Percentiles rank a stretch among this genome's conserved stretches.
Conservation (phyloP, 2,797 vertebrate genomes). For the Smutsia temminckii region DNA sequence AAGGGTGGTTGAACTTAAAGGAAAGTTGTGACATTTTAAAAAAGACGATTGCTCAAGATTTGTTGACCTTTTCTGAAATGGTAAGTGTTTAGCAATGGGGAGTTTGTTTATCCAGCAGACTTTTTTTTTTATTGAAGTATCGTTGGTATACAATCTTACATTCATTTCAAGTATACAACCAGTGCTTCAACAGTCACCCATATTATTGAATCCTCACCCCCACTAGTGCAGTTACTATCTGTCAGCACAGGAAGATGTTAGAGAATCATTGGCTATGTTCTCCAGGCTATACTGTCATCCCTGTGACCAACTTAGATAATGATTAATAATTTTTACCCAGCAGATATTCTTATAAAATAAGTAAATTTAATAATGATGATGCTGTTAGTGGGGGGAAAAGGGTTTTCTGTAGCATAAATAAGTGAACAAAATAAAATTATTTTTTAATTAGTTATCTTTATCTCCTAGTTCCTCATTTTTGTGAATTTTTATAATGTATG, state of each 20-base stretch:
- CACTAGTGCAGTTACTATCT: too few species aligned
- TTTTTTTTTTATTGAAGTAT: too few species aligned
- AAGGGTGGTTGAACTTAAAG: background rate
- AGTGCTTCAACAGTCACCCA: too few species aligned
- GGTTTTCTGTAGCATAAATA: constrained; percentile 16
- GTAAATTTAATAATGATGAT: background rate
- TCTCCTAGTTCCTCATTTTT: background rate
- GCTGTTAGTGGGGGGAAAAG: background rate
- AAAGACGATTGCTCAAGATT: background rate
- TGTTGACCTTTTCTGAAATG: background rate
- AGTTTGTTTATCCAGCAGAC: too few species aligned
- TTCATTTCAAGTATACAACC: too few species aligned
- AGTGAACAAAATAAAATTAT: constrained; percentile 25
- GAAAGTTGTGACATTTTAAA: background rate
- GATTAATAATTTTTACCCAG: background rate
- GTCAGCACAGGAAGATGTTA: too few species aligned
- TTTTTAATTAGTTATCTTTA: constrained; percentile 16
- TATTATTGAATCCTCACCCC: too few species aligned
- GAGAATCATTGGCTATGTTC: too few species aligned
- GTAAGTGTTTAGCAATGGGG: background rate
- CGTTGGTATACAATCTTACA: too few species aligned
- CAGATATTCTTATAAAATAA: constrained; percentile 30
- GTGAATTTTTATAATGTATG: background rate
- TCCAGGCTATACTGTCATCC: too few species aligned
- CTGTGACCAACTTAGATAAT: too few species aligned